Evolutionary conservation across 2,797 vertebrate species (phyloP).

Genomic region (Hemitrygon akajei): DNA sequence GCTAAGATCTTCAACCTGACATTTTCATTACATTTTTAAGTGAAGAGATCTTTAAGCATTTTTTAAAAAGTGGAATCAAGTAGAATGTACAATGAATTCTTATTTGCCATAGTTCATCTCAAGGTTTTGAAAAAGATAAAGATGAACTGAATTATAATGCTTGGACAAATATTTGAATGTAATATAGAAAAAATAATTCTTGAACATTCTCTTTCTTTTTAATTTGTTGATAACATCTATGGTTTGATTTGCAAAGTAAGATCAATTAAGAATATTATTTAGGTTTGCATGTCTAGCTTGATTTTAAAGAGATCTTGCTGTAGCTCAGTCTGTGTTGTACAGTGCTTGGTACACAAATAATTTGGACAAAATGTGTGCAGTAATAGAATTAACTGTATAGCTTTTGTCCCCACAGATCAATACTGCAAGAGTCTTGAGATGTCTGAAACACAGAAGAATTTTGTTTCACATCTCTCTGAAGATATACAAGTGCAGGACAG

Average conservation of each 20-base stretch:
- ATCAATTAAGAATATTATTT: background rate
- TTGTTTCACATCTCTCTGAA: conserved; percentile 49
- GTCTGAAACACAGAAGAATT: conserved; percentile 46
- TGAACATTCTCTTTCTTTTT: background rate
- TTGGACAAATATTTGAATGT: background rate
- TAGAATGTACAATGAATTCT: background rate
- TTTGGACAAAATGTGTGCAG: background rate
- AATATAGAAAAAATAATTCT: background rate
- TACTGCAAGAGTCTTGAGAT: conserved; percentile 41
- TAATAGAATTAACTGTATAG: background rate
- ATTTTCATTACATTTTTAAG: background rate
- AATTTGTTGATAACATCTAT: background rate
- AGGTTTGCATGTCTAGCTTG: background rate
- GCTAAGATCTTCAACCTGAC: no score
- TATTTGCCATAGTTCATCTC: background rate
- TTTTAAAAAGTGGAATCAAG: background rate
- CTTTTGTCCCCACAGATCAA: conserved; percentile 24
- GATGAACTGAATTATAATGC: background rate
- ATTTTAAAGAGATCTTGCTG: background rate
- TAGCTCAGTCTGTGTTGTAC: background rate
- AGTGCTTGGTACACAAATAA: background rate
- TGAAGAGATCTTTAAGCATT: background rate
- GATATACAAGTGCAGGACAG: conserved; percentile 50
- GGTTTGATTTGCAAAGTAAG: background rate
- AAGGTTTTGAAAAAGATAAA: background rate